Evolutionary conservation across 2,797 vertebrate genomes (phyloP).

Genomic region (Cephalopachus bancanus): DNA sequence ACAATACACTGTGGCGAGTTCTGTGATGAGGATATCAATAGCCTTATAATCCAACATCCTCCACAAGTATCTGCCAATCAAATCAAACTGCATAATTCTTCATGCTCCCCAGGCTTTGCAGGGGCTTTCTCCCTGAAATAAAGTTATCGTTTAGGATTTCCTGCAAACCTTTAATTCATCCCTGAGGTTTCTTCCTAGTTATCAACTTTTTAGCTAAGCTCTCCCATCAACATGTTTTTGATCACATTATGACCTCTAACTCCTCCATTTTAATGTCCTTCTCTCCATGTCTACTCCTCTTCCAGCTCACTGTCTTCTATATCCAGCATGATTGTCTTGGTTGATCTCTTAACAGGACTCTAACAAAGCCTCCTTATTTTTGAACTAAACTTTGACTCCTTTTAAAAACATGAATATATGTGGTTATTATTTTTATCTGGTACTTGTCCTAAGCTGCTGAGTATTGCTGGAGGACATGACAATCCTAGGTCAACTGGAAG

Average conservation of each 20-base stretch:
- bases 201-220: background rate
- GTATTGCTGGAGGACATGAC: rapidly evolving
- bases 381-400: background rate
- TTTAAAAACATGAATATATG: background rate
- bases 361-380: background rate
- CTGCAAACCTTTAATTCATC: rapidly evolving
- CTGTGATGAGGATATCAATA: rapidly evolving
- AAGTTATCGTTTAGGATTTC: background rate
- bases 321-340: rapidly evolving
- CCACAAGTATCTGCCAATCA: background rate
- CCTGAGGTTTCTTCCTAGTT: background rate
- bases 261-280: rapidly evolving
- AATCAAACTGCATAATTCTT: background rate
- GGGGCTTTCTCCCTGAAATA: background rate
- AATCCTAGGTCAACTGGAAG: rapidly evolving
- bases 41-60: rapidly evolving
- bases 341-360: background rate
- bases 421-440: background rate
- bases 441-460: rapidly evolving
- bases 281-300: background rate
- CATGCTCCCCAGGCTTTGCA: rapidly evolving
- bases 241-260: rapidly evolving
- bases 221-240: background rate
- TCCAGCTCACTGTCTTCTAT: background rate
- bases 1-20: rapidly evolving